Evolutionary conservation across 2,888 invertebrate species (phyloP).

Genomic region (Amblyjoppa proteus): DNA sequence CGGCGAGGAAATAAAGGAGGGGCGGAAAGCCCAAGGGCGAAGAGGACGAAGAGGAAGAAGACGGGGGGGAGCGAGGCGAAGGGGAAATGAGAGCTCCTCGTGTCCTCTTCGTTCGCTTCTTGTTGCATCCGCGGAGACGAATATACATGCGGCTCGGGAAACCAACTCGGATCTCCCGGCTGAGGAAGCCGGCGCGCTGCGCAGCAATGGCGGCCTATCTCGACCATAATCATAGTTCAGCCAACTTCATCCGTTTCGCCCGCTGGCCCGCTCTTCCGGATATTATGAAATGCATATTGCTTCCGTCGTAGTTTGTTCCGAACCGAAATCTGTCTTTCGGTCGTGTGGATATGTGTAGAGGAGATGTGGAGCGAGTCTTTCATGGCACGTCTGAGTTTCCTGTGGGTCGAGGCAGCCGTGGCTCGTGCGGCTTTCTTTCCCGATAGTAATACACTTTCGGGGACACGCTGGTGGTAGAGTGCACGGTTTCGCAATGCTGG

Average conservation of each 20-base stretch:
- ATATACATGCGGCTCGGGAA: background rate
- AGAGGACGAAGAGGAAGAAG: conserved; percentile 17
- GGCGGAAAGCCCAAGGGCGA: conserved; percentile 7
- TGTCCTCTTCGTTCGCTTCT: conserved; percentile 40
- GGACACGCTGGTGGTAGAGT: background rate
- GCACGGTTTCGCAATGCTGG: background rate
- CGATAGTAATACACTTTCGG: background rate
- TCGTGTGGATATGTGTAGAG: background rate
- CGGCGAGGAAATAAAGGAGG: conserved; percentile 48
- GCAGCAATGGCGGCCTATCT: conserved; percentile 28
- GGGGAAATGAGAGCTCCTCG: conserved; percentile 28
- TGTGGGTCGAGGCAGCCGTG: conserved; percentile 13
- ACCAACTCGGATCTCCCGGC: background rate
- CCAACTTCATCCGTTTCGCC: conserved; percentile 71
- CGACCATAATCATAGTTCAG: conserved; percentile 74
- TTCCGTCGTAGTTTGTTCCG: conserved; percentile 69
- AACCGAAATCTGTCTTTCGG: conserved; percentile 61
- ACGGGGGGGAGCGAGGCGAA: background rate
- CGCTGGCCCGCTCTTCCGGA: conserved; percentile 63
- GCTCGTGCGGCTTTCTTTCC: background rate
- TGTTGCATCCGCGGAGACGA: conserved; percentile 40
- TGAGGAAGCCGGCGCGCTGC: background rate
- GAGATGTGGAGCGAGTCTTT: background rate
- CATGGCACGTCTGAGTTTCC: background rate
- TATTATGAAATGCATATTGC: conserved; percentile 74